phyloP scores from a whole-genome alignment of 2,888 invertebrate genomes.

The Apocheima hispidaria region DNA sequence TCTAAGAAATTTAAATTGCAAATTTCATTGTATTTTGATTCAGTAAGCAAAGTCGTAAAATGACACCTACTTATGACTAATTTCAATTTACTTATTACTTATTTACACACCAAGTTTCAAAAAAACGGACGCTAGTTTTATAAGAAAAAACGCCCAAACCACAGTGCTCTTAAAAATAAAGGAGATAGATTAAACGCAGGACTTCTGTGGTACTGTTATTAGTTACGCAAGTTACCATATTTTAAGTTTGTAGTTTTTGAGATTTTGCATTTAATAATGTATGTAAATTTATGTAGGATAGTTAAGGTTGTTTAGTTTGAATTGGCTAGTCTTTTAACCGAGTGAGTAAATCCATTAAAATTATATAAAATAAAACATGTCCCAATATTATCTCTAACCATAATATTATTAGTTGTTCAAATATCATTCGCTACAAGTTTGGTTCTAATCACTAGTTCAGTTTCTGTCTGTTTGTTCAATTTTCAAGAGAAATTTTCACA shows the following conservation, averaged over 20 bases:
- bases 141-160: neutral
- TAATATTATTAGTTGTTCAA: too few relatives aligned
- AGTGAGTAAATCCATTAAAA: neutral
- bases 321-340: conserved; percentile 7
- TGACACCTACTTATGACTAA: too few relatives aligned
- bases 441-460: too few relatives aligned
- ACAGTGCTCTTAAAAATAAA: neutral
- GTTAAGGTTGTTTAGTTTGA: neutral
- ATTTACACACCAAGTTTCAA: too few relatives aligned
- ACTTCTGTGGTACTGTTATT: conserved; percentile 34
- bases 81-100: too few relatives aligned
- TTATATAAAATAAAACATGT: neutral
- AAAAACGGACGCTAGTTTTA: neutral
- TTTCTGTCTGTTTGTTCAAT: neutral
- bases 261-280: conserved; percentile 30
- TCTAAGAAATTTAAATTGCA: too few relatives aligned
- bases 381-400: too few relatives aligned
- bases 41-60: too few relatives aligned
- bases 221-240: conserved; percentile 48
- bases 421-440: too few relatives aligned
- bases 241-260: conserved; percentile 16
- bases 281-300: conserved; percentile 2
- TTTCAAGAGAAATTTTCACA: neutral
- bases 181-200: neutral
- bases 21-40: too few relatives aligned